phyloP scores from a whole-genome alignment of 2,113 vertebrate species.

The Xiphorhynchus elegans region DNA sequence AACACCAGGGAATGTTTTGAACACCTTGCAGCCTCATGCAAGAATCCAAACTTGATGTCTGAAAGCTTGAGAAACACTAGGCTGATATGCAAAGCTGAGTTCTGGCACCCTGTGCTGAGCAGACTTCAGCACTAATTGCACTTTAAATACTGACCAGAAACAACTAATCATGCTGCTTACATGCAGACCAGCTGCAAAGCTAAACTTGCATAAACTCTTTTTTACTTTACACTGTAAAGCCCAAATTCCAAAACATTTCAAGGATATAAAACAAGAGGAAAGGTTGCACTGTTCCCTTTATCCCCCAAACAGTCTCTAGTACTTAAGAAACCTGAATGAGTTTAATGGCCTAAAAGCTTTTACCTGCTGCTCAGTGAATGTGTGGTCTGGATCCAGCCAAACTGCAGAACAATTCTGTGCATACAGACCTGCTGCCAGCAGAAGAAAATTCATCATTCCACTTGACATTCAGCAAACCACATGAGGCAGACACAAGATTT shows the following conservation, averaged over 20 bases:
- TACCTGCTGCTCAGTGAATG: not conserved
- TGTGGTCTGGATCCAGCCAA: not conserved
- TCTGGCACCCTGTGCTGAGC: not conserved
- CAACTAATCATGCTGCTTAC: not conserved
- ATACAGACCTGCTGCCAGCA: not conserved
- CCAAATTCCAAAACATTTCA: not conserved
- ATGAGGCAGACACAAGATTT: not conserved
- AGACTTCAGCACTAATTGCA: not conserved
- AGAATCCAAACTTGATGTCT: not conserved
- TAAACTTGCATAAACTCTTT: not conserved
- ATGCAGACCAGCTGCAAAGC: not conserved
- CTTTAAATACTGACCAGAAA: not conserved
- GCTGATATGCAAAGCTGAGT: not conserved
- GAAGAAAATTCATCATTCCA: not conserved
- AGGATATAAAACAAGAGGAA: not conserved
- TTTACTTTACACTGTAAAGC: not conserved
- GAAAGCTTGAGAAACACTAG: not conserved
- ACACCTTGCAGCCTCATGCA: not conserved
- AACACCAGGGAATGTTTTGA: not conserved
- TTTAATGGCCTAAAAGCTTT: not conserved
- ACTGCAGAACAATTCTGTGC: not conserved
- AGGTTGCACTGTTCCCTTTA: not conserved
- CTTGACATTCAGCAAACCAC: not conserved
- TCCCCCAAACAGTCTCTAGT: not conserved
- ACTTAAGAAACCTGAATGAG: not conserved